These are phyloP conservation scores for Dasypolia templi DNA, from an alignment of 2,888 invertebrate species.

Conservation along the genomic window DNA sequence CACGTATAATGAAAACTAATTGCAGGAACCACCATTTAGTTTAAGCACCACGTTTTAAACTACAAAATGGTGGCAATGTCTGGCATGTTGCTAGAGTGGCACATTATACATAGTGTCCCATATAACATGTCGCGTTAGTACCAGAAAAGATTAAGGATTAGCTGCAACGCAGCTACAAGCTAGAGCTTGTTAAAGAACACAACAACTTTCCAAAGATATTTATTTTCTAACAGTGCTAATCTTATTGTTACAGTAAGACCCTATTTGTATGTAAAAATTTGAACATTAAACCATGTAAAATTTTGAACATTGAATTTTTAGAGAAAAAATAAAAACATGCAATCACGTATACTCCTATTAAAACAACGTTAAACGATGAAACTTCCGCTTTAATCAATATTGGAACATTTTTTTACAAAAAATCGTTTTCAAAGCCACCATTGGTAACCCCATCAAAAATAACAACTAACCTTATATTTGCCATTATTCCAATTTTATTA, in stretches of 20 bases:
- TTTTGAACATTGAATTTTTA: background rate
- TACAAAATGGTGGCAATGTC: constrained; percentile 44
- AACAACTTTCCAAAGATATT: background rate
- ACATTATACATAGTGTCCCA: constrained; percentile 45
- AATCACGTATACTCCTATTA: background rate
- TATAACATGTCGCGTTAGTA: constrained; percentile 41
- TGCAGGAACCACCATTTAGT: constrained; percentile 40
- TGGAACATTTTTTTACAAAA: constrained; percentile 7
- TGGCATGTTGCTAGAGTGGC: constrained; percentile 34
- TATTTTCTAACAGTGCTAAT: too few relatives aligned
- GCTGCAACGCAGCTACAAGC: constrained; percentile 4
- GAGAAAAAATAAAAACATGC: background rate
- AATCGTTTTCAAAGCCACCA: constrained; percentile 31
- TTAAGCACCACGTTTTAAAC: constrained; percentile 48
- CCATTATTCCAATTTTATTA: constrained; percentile 57
- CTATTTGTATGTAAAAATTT: background rate
- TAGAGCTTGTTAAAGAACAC: constrained; percentile 8
- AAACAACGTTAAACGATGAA: background rate
- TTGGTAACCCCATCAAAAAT: constrained; percentile 55
- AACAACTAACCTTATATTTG: constrained; percentile 54
- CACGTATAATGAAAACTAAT: constrained; percentile 49
- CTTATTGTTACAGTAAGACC: background rate
- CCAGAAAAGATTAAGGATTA: constrained; percentile 39
- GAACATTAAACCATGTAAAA: background rate
- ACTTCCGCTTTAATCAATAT: background rate